Conservation (phyloP, 2,888 invertebrate genomes). For the Acanthacorydalis orientalis region DNA sequence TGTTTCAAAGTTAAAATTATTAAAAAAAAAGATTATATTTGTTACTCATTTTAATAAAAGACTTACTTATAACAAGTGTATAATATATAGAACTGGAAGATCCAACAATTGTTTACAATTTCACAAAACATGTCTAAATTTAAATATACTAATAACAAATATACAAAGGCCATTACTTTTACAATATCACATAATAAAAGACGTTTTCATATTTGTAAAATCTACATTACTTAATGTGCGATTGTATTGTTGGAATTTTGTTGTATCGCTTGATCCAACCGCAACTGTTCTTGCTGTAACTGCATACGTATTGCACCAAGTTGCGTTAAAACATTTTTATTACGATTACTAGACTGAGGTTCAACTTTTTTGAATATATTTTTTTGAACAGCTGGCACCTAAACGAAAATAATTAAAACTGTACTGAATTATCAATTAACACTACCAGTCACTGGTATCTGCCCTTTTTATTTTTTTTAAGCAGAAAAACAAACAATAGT, state of each 20-base stretch:
- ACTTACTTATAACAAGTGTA: neutral
- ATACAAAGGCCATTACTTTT: too few species aligned
- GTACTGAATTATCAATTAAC: neutral
- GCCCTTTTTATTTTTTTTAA: too few species aligned
- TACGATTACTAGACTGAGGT: slow-evolving; percentile 23
- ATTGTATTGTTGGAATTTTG: slow-evolving; percentile 10
- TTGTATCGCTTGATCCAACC: slow-evolving; percentile 31
- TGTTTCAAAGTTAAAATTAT: neutral
- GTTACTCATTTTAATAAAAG: neutral
- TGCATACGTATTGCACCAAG: slow-evolving; percentile 50
- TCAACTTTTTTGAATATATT: slow-evolving; percentile 32
- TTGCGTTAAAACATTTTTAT: slow-evolving; percentile 43
- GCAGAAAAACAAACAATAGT: too few species aligned
- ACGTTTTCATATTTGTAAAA: too few species aligned
- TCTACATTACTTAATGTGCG: too few species aligned
- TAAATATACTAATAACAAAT: too few species aligned
- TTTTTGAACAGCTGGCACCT: slow-evolving; percentile 48
- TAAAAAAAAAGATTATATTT: neutral
- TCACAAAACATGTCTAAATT: too few species aligned
- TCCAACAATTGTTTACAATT: slow-evolving; percentile 9
- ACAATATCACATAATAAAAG: too few species aligned
- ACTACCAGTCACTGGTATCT: too few species aligned
- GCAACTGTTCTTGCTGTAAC: slow-evolving; percentile 45
- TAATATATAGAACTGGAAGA: slow-evolving; percentile 9
- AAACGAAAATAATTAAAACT: slow-evolving; percentile 16